Percentiles rank a stretch among this genome's conserved stretches.
These are phyloP conservation scores for Thryonomys swinderianus DNA, from an alignment of 2,113 vertebrate species.

Conservation along the genomic window DNA sequence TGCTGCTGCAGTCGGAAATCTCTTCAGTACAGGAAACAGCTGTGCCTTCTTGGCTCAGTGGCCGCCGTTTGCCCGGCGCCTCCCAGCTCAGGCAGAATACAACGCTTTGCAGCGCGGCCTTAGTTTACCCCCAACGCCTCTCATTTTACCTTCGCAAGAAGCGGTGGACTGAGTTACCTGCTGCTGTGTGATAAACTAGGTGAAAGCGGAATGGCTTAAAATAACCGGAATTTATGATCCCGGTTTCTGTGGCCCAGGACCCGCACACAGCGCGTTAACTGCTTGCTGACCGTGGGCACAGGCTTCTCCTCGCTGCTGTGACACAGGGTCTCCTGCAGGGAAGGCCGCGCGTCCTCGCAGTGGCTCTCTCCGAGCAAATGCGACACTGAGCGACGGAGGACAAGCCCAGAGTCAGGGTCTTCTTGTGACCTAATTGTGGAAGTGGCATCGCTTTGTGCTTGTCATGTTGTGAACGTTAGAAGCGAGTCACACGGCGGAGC, in stretches of 20 bases:
- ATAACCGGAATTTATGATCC: not conserved
- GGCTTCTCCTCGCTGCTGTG: not conserved
- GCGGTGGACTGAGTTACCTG: not conserved
- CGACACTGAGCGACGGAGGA: not conserved
- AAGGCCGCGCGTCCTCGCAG: no score
- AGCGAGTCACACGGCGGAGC: not conserved
- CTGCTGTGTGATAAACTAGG: not conserved
- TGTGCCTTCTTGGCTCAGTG: not conserved
- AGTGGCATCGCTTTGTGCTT: not conserved
- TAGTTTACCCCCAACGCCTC: not conserved
- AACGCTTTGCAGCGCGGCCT: not conserved
- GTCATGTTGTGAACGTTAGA: not conserved
- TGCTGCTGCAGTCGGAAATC: not conserved
- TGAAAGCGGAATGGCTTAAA: not conserved
- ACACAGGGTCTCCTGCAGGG: not conserved
- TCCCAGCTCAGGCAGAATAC: not conserved
- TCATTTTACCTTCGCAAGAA: conserved; percentile 41
- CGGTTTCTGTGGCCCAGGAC: not conserved
- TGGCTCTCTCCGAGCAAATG: not conserved
- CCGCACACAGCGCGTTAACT: not conserved
- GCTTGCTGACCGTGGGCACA: not conserved
- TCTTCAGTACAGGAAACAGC: not conserved
- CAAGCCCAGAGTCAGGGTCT: not conserved
- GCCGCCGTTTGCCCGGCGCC: not conserved
- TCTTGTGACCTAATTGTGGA: not conserved